A percentile compares a stretch with the other conserved stretches of the same genome.
phyloP scores from a whole-genome alignment of 2,888 invertebrate species.

The Phengaris alcon region DNA sequence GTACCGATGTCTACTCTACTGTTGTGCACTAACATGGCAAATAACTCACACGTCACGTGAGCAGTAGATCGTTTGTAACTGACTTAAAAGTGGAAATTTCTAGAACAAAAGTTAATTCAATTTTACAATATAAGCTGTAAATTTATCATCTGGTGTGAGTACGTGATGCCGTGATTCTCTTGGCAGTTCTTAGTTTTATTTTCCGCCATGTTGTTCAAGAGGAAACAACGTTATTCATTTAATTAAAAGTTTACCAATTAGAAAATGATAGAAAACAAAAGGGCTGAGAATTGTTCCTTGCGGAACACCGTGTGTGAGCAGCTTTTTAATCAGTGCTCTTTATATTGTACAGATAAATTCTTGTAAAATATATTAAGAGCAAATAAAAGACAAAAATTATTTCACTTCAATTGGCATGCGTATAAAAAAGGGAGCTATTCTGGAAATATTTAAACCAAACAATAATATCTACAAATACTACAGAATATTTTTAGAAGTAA shows the following conservation, averaged over 20 bases:
- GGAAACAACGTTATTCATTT: conserved; percentile 1
- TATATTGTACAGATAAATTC: background rate
- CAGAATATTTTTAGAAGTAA: background rate
- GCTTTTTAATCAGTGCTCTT: background rate
- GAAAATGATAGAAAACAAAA: conserved; percentile 1
- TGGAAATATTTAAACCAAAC: background rate
- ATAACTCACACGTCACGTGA: conserved; percentile 9
- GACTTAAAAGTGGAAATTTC: conserved; percentile 20
- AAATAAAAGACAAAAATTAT: background rate
- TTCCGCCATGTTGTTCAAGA: background rate
- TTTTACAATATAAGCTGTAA: conserved; percentile 20
- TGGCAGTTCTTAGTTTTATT: background rate
- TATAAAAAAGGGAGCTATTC: background rate
- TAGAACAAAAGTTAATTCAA: conserved; percentile 19
- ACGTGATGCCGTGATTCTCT: conserved; percentile 7
- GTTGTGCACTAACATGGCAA: background rate
- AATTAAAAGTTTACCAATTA: conserved; percentile 12
- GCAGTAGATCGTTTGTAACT: conserved; percentile 16
- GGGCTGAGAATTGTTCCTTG: background rate
- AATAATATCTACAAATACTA: background rate
- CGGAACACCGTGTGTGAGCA: background rate
- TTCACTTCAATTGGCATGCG: background rate
- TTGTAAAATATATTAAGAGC: background rate
- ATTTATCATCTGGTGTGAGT: conserved; percentile 3
- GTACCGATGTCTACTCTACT: background rate